Evolutionary conservation across 2,113 vertebrate species (phyloP), one percentile per base, ranked within the genome.

Genomic region (Abramis brama): DNA sequence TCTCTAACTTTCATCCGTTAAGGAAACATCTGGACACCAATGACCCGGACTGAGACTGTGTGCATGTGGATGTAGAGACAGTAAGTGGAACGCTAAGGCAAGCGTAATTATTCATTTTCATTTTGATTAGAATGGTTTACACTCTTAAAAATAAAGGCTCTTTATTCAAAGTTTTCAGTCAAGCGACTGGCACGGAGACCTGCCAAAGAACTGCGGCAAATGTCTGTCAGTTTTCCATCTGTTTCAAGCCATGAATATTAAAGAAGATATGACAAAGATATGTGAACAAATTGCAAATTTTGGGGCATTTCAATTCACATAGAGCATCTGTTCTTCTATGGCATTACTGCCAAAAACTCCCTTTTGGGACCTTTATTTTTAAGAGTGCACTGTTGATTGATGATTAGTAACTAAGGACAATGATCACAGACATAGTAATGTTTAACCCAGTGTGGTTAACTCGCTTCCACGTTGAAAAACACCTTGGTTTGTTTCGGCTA

Each of bases 21-120:
- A 93, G 94, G 94, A 95, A 95, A 93, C 94, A 95, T 94, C 94
- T 95, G 94, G 92, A 93, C 90, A 91, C 89, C 90, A 93, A 89
- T 91, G 92, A 30, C 90, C 57, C n/a, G 8, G 60, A 57, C 70
- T 36, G 25, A 74, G 43, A 33, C 52, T 84, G 76, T n/a, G 0
- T 55, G 60, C 62, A 68, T 77, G 39, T 36, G 21, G 57, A 85
- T 3, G 2, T 39, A 66, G 2, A 77, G 43, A 47, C 73, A 47
- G 59, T 60, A 5, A 33, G 19, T 39, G 55, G 1, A 62, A 79
- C 43, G 39, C 43, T 50, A 3, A 50, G 39, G 10, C 15, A 47
- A 23, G 79, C 62, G 33, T 52, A 15, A 23, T n/a, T 50, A 47
- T 21, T 80, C 5, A 27, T 13, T 13, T 21, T 62, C 5, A 45